Percentiles rank a stretch among this genome's conserved stretches.
Conservation (phyloP, 2,888 invertebrate genomes). For the Volucella inflata region DNA sequence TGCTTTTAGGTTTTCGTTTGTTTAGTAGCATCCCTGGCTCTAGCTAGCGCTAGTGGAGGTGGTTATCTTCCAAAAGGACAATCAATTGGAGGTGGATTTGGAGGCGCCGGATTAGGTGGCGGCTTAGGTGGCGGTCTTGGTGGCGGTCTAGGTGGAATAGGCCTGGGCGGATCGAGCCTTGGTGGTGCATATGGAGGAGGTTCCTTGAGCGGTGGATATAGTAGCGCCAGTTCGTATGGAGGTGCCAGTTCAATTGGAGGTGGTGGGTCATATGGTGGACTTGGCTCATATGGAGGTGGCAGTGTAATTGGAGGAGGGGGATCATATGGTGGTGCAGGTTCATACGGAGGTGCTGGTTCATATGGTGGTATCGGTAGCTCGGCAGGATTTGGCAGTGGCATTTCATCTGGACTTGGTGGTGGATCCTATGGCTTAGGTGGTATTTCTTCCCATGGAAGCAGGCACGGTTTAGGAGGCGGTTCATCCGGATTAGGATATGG, state of each 20-base stretch:
- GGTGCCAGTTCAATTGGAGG: slow-evolving; percentile 13
- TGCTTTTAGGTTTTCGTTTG: slow-evolving; percentile 69
- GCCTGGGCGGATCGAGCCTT: neutral
- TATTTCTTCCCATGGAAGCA: slow-evolving; percentile 42
- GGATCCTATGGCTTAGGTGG: slow-evolving; percentile 12
- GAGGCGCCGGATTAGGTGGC: slow-evolving; percentile 12
- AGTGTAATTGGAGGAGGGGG: slow-evolving; percentile 6
- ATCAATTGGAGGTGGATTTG: slow-evolving; percentile 24
- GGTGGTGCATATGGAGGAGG: neutral
- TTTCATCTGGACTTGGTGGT: slow-evolving; percentile 27
- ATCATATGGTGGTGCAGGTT: slow-evolving; percentile 41
- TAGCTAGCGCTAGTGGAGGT: slow-evolving; percentile 65
- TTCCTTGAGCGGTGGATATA: neutral
- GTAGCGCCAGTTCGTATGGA: neutral
- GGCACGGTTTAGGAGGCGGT: neutral
- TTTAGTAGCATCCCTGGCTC: slow-evolving; percentile 65
- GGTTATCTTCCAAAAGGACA: slow-evolving; percentile 60
- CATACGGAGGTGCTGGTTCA: slow-evolving; percentile 48
- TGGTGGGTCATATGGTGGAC: neutral
- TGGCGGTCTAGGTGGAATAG: neutral
- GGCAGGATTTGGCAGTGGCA: slow-evolving; percentile 6
- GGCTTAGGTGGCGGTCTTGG: slow-evolving; percentile 28
- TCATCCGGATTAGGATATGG: slow-evolving; percentile 4
- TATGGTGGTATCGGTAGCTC: slow-evolving; percentile 14
- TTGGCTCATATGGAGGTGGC: neutral